Base-by-base conservation (phyloP, 2,797 vertebrate species). In the Perodicticus potto region DNA sequence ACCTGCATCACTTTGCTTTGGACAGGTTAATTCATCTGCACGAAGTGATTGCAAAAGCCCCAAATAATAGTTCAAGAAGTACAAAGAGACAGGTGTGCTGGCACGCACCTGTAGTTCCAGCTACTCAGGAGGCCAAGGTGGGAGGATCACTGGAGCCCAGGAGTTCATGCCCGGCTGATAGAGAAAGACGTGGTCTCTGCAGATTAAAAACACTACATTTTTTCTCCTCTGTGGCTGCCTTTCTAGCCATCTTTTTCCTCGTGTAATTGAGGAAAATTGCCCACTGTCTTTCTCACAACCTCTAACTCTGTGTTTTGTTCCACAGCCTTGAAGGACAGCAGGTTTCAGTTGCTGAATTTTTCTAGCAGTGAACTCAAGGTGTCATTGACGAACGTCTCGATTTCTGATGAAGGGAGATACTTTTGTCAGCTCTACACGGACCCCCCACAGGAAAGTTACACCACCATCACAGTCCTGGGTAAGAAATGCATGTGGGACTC, bases 311-410 rank as follows among this genome's bases (percentile, higher is more conserved):
- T 98, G 92, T 97, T 97, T 97, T 98, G 96, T 96, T 97, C 93
- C 61, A 0, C 98, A 99, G 99, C 99, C 7, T 98, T 99, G 98
- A 99, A 99, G 98, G 99, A 99, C 98, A 99, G 99, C 97, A 99
- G 99, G 96, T 99, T 99, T 98, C 99, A 99, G 99, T 98, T 99
- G 98, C 99, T 99, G 98, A 99, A 99, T 99, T 99, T 99, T 99
- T 99, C 99, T 59, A 99, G 99, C 98, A 99, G 99, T 19, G 99
- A 99, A 98, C 99, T 99, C 95, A 99, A 99, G 80, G 99, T 99
- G 97, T 99, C 99, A 0, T 98, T 99, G 98, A 99, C 99, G 20
- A 99, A 99, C 2, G 99, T 99, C 97, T 99, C 99, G 22, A 98
- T 99, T 97, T 99, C 99, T 74, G 99, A 99, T 22, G 99, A 99